Conservation (phyloP, 2,888 invertebrate genomes). For the Neocrepidodera transversa region DNA sequence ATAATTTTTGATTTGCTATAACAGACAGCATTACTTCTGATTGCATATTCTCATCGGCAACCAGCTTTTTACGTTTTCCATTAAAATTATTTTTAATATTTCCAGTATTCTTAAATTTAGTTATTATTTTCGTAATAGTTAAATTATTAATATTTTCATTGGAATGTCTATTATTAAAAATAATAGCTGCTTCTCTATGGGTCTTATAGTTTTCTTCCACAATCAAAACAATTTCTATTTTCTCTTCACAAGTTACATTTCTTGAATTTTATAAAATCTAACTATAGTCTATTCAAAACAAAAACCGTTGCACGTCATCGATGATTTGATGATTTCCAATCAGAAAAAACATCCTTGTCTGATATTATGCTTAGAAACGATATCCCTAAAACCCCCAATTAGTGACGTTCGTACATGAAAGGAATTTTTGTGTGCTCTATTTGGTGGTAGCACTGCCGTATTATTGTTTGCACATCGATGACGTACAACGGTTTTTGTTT, state of each 20-base stretch:
- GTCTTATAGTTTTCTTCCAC: conserved; percentile 19
- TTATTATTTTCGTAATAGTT: conserved; percentile 26
- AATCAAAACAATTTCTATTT: conserved; percentile 20
- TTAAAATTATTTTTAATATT: conserved; percentile 30
- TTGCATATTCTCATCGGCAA: conserved; percentile 23
- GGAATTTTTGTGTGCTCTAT: no score
- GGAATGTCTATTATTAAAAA: conserved; percentile 30
- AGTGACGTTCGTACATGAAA: no score
- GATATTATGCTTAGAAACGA: no score
- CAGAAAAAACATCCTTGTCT: no score
- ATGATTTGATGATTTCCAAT: no score
- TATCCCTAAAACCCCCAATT: no score
- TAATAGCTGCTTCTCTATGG: conserved; percentile 26
- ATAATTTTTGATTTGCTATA: conserved; percentile 13
- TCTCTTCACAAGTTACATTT: conserved; percentile 23
- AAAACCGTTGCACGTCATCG: no score
- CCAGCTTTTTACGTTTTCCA: conserved; percentile 17
- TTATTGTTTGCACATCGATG: no score
- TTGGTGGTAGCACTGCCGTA: no score
- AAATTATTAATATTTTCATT: conserved; percentile 26
- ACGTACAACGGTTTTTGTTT: no score
- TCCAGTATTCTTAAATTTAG: conserved; percentile 23
- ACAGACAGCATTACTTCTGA: conserved; percentile 4
- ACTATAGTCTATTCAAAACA: no score
- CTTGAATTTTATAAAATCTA: no score